Percentiles rank a stretch among this genome's conserved stretches.
Conservation (phyloP, 2,797 vertebrate species). For the Manis javanica region DNA sequence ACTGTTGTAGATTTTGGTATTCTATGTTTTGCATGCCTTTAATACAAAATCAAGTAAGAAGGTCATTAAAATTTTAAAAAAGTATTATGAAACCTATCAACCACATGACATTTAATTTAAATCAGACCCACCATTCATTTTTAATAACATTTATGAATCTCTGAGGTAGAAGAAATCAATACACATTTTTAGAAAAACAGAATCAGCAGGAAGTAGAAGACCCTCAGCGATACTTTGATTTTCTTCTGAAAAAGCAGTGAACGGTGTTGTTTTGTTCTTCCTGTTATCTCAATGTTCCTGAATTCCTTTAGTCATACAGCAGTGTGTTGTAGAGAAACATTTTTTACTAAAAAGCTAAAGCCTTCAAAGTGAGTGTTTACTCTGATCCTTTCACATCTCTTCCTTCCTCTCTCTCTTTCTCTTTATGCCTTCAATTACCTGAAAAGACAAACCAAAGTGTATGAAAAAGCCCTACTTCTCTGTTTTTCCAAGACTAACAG, state of each 20-base stretch:
- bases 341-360: constrained; percentile 76
- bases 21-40: constrained; percentile 70
- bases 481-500: constrained; percentile 59
- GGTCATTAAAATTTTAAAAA: constrained; percentile 81
- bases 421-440: constrained; percentile 70
- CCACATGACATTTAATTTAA: constrained; percentile 86
- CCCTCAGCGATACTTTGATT: constrained; percentile 81
- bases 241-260: constrained; percentile 74
- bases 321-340: constrained; percentile 69
- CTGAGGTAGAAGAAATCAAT: constrained; percentile 84
- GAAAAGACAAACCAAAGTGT: constrained; percentile 73
- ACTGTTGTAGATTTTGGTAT: constrained; percentile 52
- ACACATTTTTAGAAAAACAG: constrained; percentile 85
- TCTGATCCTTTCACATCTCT: constrained; percentile 71
- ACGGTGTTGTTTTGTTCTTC: constrained; percentile 55
- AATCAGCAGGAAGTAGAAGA: constrained; percentile 85
- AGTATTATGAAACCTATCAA: constrained; percentile 82
- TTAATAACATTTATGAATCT: constrained; percentile 87
- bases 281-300: constrained; percentile 65
- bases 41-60: constrained; percentile 76
- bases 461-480: constrained; percentile 66
- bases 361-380: constrained; percentile 81
- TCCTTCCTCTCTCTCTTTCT: constrained; percentile 58
- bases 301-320: constrained; percentile 68
- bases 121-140: constrained; percentile 85